Conservation (phyloP, 2,888 invertebrate genomes). For the Agrochola macilenta region DNA sequence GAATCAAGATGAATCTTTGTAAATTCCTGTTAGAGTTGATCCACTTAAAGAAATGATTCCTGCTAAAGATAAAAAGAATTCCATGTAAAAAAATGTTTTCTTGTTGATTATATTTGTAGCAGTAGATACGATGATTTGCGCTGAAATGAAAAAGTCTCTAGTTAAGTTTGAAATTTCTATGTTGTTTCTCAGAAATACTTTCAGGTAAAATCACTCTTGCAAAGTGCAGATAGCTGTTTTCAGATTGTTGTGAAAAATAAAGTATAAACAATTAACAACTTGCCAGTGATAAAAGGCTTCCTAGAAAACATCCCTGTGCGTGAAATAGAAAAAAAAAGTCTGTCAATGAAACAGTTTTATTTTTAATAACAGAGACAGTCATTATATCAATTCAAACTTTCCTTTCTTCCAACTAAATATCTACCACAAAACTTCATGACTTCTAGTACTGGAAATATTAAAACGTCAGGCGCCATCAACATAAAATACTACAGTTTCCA, state of each 20-base stretch:
- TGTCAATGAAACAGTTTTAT: too few relatives aligned
- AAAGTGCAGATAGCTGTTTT: neutral
- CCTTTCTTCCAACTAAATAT: neutral
- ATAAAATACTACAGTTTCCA: slow-evolving; percentile 57
- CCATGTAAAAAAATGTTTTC: neutral
- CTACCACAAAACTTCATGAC: neutral
- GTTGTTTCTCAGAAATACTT: neutral
- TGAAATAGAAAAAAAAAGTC: neutral
- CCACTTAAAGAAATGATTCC: neutral
- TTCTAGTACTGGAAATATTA: slow-evolving; percentile 24
- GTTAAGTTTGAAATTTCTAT: neutral
- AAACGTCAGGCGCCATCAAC: slow-evolving; percentile 36
- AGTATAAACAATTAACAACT: neutral
- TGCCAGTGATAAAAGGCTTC: neutral
- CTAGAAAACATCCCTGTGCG: neutral
- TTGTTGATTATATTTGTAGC: neutral
- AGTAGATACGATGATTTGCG: neutral
- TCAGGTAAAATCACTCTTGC: neutral
- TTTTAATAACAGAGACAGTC: too few relatives aligned
- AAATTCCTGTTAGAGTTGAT: slow-evolving; percentile 9
- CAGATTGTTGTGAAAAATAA: neutral
- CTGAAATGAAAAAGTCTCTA: neutral
- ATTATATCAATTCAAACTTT: neutral
- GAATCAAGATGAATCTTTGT: slow-evolving; percentile 1
- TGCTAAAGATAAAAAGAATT: neutral